Evolutionary conservation across 2,113 vertebrate genomes (phyloP).

Genomic region (Leucoraja erinaceus): DNA sequence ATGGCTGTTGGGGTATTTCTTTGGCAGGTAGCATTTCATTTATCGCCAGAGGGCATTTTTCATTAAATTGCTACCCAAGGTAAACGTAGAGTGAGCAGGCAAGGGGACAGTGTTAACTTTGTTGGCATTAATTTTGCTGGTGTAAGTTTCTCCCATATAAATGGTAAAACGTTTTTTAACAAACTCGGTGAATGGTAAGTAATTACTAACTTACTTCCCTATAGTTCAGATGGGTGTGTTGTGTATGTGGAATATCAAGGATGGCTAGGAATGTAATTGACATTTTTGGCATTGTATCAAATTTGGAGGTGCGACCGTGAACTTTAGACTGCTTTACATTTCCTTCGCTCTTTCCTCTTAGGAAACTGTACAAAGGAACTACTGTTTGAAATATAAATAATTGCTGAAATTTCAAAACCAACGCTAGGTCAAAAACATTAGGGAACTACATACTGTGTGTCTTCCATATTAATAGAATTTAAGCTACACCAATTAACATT

Average conservation of each 20-base stretch:
- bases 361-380: not conserved
- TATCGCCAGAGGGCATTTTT: too few species aligned
- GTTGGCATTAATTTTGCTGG: not conserved
- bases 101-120: not conserved
- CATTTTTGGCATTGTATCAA: not conserved
- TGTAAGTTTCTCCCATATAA: not conserved
- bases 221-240: not conserved
- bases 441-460: not conserved
- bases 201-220: not conserved
- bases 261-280: not conserved
- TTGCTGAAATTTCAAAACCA: not conserved
- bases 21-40: too few species aligned
- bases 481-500: not conserved
- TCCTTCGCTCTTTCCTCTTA: not conserved
- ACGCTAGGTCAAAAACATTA: not conserved
- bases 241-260: not conserved
- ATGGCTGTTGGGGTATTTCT: too few species aligned
- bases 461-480: not conserved
- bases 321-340: not conserved
- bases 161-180: not conserved
- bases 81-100: too few species aligned
- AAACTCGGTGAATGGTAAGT: not conserved
- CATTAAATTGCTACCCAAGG: too few species aligned
- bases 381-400: not conserved
- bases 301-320: not conserved